phyloP scores from a whole-genome alignment of 1,140 invertebrate genomes.

The Caenorhabditis tropicalis region DNA sequence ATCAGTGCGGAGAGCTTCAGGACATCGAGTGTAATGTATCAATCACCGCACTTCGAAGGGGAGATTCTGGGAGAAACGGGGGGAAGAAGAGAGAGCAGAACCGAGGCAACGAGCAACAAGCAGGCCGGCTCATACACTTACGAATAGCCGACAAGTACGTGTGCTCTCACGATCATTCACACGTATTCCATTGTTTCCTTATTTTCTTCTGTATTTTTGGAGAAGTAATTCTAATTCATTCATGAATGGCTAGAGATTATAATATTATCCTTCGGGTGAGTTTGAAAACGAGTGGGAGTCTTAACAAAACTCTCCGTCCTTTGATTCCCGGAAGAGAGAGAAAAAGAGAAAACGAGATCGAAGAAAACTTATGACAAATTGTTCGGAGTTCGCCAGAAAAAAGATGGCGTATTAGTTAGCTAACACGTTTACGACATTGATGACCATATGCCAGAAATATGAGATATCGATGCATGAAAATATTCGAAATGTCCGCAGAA shows the following conservation, averaged over 20 bases:
- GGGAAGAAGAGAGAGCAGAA: not conserved
- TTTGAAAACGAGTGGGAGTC: not conserved
- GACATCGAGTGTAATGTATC: slow-evolving; percentile 41
- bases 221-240: not conserved
- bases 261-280: slow-evolving; percentile 7
- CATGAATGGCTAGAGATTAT: slow-evolving; percentile 40
- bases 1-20: slow-evolving; percentile 27
- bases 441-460: not conserved
- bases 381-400: not conserved
- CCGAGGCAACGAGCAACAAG: not conserved
- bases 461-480: not conserved
- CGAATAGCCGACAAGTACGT: slow-evolving; percentile 28
- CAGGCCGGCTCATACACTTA: slow-evolving; percentile 9
- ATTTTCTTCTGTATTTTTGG: not conserved
- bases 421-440: not conserved
- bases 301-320: not conserved
- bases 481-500: not conserved
- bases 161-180: not conserved
- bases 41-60: slow-evolving; percentile 25
- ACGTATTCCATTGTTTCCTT: not conserved
- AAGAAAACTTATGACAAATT: not conserved
- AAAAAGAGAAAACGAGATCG: not conserved
- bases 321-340: slow-evolving; percentile 11
- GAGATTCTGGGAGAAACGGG: not conserved
- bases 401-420: not conserved